Percentiles rank a stretch among this genome's conserved stretches.
Conservation (phyloP, 2,888 invertebrate species). For the Eustalomyia histrio region DNA sequence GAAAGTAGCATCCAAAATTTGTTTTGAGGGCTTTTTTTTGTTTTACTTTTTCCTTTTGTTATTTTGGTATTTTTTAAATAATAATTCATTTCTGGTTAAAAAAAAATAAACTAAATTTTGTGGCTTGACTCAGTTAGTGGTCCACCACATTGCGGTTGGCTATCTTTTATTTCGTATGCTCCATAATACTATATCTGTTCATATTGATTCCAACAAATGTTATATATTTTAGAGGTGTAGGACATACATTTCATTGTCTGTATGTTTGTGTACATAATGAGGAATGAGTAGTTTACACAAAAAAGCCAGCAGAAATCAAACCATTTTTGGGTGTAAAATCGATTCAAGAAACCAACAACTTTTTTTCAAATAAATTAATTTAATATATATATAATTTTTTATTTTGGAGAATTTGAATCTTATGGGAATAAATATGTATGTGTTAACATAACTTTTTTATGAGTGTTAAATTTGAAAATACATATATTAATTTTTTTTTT, state of each 20-base stretch:
- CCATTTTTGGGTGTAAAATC: constrained; percentile 16
- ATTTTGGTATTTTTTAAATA: constrained; percentile 37
- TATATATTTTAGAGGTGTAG: constrained; percentile 26
- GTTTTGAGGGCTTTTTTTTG: constrained; percentile 25
- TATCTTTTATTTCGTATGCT: constrained; percentile 18
- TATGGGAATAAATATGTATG: background rate
- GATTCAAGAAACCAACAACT: constrained; percentile 19
- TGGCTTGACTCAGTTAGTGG: constrained; percentile 49
- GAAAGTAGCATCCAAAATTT: constrained; percentile 61
- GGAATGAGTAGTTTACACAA: background rate
- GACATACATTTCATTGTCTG: constrained; percentile 11
- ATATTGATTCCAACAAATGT: constrained; percentile 17
- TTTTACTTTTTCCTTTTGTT: constrained; percentile 17
- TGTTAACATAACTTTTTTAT: constrained; percentile 1
- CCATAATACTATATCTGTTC: background rate
- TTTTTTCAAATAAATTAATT: constrained; percentile 29
- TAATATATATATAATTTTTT: constrained; percentile 19
- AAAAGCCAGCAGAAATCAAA: background rate
- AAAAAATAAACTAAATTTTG: constrained; percentile 38
- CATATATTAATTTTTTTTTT: background rate
- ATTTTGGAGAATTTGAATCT: constrained; percentile 1
- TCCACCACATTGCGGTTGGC: constrained; percentile 47
- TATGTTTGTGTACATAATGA: background rate
- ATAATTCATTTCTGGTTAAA: constrained; percentile 60
- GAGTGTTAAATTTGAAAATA: background rate